Evolutionary conservation across 2,113 vertebrate genomes (phyloP), one percentile per base, ranked within the genome.

Genomic region (Aspidoscelis tigris): DNA sequence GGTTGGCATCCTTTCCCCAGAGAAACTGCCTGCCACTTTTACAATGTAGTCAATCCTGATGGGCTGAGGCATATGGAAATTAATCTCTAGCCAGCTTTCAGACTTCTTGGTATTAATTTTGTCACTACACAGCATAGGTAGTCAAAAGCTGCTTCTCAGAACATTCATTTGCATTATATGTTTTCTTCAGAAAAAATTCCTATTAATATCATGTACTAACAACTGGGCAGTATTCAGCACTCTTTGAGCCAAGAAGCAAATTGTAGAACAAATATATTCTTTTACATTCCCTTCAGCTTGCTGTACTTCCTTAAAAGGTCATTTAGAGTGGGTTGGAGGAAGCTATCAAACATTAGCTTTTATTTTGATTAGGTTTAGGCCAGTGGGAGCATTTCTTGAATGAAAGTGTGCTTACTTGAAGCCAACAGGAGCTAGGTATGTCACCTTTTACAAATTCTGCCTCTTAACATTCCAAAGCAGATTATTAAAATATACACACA

Each of bases 21-120:
- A 82, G 87, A 88, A 33, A 41, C 1, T 14, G 44, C 39, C 66
- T 92, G 83, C 81, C 87, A 90, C 80, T 70, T 88, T 73, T 82
- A 70, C n/a, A 88, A 22, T 75, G 3, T 8, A 82, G 75, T 80
- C 81, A 84, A 0, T 70, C 76, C 74, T 89, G 78, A 74, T 82
- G 89, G 70, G 16, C 12, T 24, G 7, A 0, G 0, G 69, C 14
- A 86, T 70, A 41, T 82, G 69, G 43, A 81, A 89, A 78, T 87
- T 83, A 87, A 2, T 73, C 33, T 90, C 82, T 66, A 88, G 74
- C 22, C 83, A 94, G 47, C 8, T n/a, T 14, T 81, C 47, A 81
- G 14, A 21, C 71, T 88, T 89, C 75, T 44, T 5, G 83, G 0
- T 89, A 87, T 78, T 90, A 82, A 80, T 24, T 65, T 26, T 80